Percentiles rank a stretch among this genome's conserved stretches.
Conservation (phyloP, 2,113 vertebrate genomes). For the Corvus cornix region DNA sequence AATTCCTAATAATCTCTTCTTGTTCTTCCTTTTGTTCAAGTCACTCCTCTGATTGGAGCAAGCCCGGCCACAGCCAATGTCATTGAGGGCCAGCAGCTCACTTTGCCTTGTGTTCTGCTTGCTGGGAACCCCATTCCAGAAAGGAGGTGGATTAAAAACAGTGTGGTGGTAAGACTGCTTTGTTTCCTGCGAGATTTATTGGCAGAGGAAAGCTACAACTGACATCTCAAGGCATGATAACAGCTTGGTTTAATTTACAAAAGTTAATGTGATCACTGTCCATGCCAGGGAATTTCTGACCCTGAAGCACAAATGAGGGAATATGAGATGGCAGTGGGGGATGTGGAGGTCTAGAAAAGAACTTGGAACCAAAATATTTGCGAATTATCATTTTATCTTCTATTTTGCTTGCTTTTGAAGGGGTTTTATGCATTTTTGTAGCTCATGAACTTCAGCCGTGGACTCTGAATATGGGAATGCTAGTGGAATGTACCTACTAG, state of each 20-base stretch:
- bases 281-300: not conserved
- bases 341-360: not conserved
- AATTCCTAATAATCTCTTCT: not conserved
- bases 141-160: slow-evolving; percentile 91
- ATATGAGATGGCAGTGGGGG: not conserved
- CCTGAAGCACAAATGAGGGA: not conserved
- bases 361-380: not conserved
- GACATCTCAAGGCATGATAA: not conserved
- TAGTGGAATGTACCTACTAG: not conserved
- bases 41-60: slow-evolving; percentile 85
- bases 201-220: not conserved
- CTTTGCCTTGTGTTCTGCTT: slow-evolving; percentile 88
- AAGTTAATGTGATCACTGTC: not conserved
- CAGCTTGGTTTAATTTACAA: not conserved
- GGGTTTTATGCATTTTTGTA: not conserved
- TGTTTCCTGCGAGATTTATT: not conserved
- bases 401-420: not conserved
- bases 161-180: slow-evolving; percentile 78
- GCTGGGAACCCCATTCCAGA: slow-evolving; percentile 94
- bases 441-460: not conserved
- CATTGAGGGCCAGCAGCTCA: slow-evolving; percentile 90
- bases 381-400: not conserved
- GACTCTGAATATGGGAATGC: not conserved
- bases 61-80: slow-evolving; percentile 85
- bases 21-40: slow-evolving; percentile 62